Percentiles rank a stretch among this genome's conserved stretches.
Evolutionary conservation across 2,113 vertebrate genomes (phyloP).

Genomic region (Holacanthus passer): DNA sequence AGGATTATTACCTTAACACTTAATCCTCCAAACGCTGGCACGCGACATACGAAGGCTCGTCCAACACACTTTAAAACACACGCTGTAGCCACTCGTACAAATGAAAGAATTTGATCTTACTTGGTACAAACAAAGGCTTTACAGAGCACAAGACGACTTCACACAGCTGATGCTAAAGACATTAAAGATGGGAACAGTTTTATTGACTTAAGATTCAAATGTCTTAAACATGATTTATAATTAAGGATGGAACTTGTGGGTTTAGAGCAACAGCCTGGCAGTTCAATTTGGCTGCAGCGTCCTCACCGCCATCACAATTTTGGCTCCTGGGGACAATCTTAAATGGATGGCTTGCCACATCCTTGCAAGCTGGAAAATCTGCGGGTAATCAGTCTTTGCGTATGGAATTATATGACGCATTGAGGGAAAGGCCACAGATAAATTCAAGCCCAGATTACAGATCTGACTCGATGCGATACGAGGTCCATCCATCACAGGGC

Average conservation of each 20-base stretch:
- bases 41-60: neutral
- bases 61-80: neutral
- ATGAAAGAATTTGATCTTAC: neutral
- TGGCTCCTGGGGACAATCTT: slow-evolving; percentile 2
- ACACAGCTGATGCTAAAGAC: slow-evolving; percentile 26
- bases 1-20: slow-evolving; percentile 36
- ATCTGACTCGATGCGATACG: slow-evolving; percentile 26
- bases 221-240: slow-evolving; percentile 39
- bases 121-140: neutral
- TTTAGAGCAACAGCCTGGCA: slow-evolving; percentile 23
- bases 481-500: slow-evolving; percentile 31
- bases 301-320: slow-evolving; percentile 23
- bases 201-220: slow-evolving; percentile 6
- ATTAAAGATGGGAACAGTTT: neutral
- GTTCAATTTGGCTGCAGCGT: slow-evolving; percentile 15
- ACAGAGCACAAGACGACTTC: neutral
- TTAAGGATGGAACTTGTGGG: slow-evolving; percentile 35
- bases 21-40: slow-evolving; percentile 19
- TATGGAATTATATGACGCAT: slow-evolving; percentile 24
- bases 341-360: slow-evolving; percentile 29
- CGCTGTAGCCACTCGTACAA: neutral
- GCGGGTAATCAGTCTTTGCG: slow-evolving; percentile 19
- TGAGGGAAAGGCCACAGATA: slow-evolving; percentile 20
- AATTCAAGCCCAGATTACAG: slow-evolving; percentile 53
- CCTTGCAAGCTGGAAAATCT: slow-evolving; percentile 36